Evolutionary conservation across 2,113 vertebrate genomes (phyloP), one percentile per base, ranked within the genome.

Genomic region (Triplophysa dalaica): DNA sequence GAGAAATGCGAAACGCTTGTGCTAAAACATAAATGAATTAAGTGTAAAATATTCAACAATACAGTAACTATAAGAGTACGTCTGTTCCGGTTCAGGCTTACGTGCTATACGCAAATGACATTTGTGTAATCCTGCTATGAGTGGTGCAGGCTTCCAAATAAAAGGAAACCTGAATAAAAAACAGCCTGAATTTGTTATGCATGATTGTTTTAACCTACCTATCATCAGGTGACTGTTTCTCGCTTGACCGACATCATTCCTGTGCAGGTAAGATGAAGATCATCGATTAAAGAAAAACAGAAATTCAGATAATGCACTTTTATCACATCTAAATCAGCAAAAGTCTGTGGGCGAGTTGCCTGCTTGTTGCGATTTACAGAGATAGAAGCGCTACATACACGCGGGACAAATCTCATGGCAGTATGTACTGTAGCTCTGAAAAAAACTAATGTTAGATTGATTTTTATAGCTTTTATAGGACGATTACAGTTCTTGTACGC

Each of bases 181-280:
- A 41, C 0, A 1, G 52, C 17, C 48, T 41, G 16, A 26, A 16
- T 38, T 61, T 22, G 38, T 24, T 62, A 62, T 52, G 19, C 13
- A n/a, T 33, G 3, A 14, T 72, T 54, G 26, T 16, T 3, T 70
- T n/a, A 29, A 74, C 92, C 87, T 86, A 93, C 91, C 92, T 41
- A 90, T 84, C 77, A 85, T 89, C 56, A 79, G 79, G 74, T 85
- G 88, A 72, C 66, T 14, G 0, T 45, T 38, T 61, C 85, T 90
- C 8, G 87, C 86, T 61, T 45, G 75, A 63, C 63, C 33, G 16
- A 52, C 50, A 43, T 87, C 80, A 26, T 83, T 80, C 79, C 93
- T 94, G 88, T 50, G 11, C 61, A 80, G 29, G 24, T 41, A 70
- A 43, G 24, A 81, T 48, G 48, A 19, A 72, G 5, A 70, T n/a